These are phyloP conservation scores for Thamnaconus septentrionalis DNA, from an alignment of 2,113 vertebrate genomes.

Conservation along the genomic window DNA sequence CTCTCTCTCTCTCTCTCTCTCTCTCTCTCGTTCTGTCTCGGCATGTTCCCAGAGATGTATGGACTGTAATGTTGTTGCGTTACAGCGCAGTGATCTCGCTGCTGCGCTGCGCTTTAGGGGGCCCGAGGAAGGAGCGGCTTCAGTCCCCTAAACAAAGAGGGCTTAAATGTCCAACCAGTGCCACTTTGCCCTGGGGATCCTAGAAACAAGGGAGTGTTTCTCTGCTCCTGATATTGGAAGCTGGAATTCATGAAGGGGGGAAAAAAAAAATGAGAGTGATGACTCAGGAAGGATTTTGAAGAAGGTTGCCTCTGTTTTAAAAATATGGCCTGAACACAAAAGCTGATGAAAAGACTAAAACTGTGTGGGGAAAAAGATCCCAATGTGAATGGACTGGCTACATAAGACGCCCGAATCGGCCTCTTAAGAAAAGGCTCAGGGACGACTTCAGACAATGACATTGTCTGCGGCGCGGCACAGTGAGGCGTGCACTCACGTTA, in stretches of 20 bases:
- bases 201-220: slow-evolving; percentile 67
- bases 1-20: neutral
- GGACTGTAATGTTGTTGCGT: slow-evolving; percentile 33
- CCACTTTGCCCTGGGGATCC: slow-evolving; percentile 54
- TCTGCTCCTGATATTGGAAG: slow-evolving; percentile 58
- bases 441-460: too few species aligned
- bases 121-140: slow-evolving; percentile 37
- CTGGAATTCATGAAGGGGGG: slow-evolving; percentile 47
- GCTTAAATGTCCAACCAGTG: slow-evolving; percentile 65
- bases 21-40: neutral
- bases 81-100: slow-evolving; percentile 18
- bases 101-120: slow-evolving; percentile 21
- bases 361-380: too few species aligned
- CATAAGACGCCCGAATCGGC: too few species aligned
- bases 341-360: neutral
- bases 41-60: slow-evolving; percentile 21
- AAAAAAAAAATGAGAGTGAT: slow-evolving; percentile 39
- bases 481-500: too few species aligned
- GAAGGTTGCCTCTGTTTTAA: slow-evolving; percentile 19
- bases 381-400: too few species aligned
- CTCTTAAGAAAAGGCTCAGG: too few species aligned
- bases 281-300: slow-evolving; percentile 40
- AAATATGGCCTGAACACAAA: slow-evolving; percentile 50
- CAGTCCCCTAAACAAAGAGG: slow-evolving; percentile 56
- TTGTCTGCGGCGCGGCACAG: too few species aligned